Conservation (phyloP, 2,888 invertebrate genomes). For the Adineta ricciae region DNA sequence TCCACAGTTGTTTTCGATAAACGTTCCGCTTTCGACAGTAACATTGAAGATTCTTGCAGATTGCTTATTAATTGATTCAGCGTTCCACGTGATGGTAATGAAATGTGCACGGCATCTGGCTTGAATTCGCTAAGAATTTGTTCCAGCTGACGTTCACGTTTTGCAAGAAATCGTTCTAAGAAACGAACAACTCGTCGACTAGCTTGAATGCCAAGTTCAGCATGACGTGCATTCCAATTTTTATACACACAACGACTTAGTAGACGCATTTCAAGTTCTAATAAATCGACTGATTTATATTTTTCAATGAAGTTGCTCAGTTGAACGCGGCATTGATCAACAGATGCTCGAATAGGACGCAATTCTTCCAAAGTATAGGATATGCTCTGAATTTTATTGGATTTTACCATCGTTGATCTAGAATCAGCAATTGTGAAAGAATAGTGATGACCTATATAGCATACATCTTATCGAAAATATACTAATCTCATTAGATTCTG, state of each 20-base stretch:
- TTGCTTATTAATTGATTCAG: neutral
- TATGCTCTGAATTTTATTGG: neutral
- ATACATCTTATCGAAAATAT: no score
- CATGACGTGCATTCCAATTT: conserved; percentile 16
- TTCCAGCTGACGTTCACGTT: neutral
- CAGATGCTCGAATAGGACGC: neutral
- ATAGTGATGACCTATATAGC: no score
- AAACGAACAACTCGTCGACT: neutral
- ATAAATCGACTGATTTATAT: neutral
- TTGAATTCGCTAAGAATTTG: neutral
- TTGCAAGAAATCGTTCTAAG: neutral
- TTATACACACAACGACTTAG: conserved; percentile 19
- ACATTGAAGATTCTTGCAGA: neutral
- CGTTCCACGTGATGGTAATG: conserved; percentile 8
- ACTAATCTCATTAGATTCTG: no score
- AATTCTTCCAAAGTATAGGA: neutral
- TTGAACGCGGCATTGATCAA: neutral
- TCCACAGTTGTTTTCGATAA: neutral
- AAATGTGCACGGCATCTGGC: neutral
- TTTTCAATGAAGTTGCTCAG: neutral
- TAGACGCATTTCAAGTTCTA: neutral
- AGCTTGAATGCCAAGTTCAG: neutral
- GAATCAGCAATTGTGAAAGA: neutral
- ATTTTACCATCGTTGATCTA: neutral
- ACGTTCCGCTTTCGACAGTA: neutral